A percentile compares a stretch with the other conserved stretches of the same genome.
Evolutionary conservation across 2,888 invertebrate species (phyloP).

Genomic region (Phengaris arion): DNA sequence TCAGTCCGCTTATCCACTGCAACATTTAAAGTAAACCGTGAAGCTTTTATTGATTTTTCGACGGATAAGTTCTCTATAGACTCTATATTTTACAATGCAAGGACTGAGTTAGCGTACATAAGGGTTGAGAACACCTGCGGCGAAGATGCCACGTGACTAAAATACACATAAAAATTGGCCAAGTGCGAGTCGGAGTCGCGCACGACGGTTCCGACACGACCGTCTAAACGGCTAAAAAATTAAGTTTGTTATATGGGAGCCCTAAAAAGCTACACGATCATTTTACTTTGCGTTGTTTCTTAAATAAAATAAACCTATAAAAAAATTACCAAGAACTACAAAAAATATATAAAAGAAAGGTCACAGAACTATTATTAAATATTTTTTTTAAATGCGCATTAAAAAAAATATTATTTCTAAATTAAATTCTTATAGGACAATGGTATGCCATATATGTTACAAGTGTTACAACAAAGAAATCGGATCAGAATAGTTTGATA

Average conservation of each 20-base stretch:
- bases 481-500: too few species aligned
- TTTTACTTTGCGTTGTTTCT: background rate
- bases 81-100: background rate
- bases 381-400: too few species aligned
- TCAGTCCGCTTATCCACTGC: background rate
- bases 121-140: background rate
- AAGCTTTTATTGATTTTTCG: background rate
- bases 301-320: background rate
- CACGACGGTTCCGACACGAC: too few species aligned
- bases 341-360: background rate
- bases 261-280: too few species aligned
- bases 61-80: background rate
- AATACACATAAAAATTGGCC: background rate
- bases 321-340: background rate
- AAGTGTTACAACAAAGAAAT: too few species aligned
- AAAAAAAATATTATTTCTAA: too few species aligned
- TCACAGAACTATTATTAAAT: background rate
- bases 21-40: background rate
- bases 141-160: background rate
- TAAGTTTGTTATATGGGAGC: too few species aligned
- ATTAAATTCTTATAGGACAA: too few species aligned
- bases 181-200: too few species aligned
- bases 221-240: too few species aligned
- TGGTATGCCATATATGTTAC: too few species aligned
- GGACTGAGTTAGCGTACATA: constrained; percentile 7